Evolutionary conservation across 2,797 vertebrate genomes (phyloP).

Genomic region (Rhinella marina): DNA sequence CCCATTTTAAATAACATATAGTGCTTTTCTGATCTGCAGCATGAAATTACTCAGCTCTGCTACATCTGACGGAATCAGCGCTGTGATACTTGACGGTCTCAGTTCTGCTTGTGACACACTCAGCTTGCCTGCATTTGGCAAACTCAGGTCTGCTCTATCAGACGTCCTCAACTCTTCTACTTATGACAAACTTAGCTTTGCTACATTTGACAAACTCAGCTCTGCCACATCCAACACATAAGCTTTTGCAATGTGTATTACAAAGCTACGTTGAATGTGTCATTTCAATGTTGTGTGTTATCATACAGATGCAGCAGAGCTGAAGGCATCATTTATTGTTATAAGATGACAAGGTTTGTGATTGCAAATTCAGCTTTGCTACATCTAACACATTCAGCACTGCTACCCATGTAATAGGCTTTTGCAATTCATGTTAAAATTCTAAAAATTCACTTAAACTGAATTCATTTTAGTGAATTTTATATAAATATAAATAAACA

Average conservation of each 20-base stretch:
- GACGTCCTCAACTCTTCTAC: not conserved
- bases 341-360: no score
- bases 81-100: not conserved
- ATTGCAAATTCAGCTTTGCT: not conserved
- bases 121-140: not conserved
- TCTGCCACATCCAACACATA: not conserved
- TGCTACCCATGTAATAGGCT: not conserved
- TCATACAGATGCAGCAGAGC: not conserved
- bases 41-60: not conserved
- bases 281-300: not conserved
- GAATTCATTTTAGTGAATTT: no score
- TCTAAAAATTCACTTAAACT: no score
- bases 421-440: not conserved
- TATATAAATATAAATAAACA: no score
- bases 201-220: not conserved
- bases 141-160: not conserved
- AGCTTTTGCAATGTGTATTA: not conserved
- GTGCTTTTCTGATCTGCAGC: no score
- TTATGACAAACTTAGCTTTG: not conserved
- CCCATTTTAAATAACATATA: not conserved
- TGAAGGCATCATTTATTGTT: no score
- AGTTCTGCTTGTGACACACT: not conserved
- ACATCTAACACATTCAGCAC: no score
- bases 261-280: not conserved
- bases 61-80: not conserved